Evolutionary conservation across 1,140 invertebrate genomes (phyloP).

Genomic region (Tribolium castaneum): DNA sequence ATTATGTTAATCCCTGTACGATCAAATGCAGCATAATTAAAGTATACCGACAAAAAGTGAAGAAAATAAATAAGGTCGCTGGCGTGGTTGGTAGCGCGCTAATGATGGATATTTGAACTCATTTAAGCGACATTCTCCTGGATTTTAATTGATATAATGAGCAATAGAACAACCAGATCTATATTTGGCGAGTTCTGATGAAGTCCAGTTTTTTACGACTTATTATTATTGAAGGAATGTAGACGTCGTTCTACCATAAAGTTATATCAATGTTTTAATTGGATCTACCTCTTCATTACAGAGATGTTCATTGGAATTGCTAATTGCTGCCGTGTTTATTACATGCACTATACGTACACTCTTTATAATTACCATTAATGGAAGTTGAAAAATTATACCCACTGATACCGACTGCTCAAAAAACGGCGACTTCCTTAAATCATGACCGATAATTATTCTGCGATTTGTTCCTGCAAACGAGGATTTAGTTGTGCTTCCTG

Average conservation of each 20-base stretch:
- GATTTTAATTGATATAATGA: constrained; percentile 54
- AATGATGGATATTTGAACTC: constrained; percentile 53
- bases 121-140: constrained; percentile 50
- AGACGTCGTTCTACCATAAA: constrained; percentile 39
- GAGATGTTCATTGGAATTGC: constrained; percentile 39
- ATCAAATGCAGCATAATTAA: constrained; percentile 46
- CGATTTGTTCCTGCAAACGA: background rate
- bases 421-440: constrained; percentile 27
- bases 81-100: constrained; percentile 47
- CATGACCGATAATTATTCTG: constrained; percentile 17
- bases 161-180: constrained; percentile 44
- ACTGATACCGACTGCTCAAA: background rate
- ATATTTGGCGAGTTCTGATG: constrained; percentile 49
- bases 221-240: constrained; percentile 40
- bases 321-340: constrained; percentile 43
- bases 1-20: constrained; percentile 47
- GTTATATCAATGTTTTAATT: constrained; percentile 46
- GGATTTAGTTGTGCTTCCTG: constrained; percentile 25
- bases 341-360: constrained; percentile 25
- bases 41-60: constrained; percentile 39
- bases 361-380: constrained; percentile 37
- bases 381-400: constrained; percentile 25
- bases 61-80: constrained; percentile 44
- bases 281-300: constrained; percentile 44
- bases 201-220: constrained; percentile 35